A percentile compares a stretch with the other conserved stretches of the same genome.
phyloP scores from a whole-genome alignment of 2,113 vertebrate genomes.

The Lepidothrix coronata region DNA sequence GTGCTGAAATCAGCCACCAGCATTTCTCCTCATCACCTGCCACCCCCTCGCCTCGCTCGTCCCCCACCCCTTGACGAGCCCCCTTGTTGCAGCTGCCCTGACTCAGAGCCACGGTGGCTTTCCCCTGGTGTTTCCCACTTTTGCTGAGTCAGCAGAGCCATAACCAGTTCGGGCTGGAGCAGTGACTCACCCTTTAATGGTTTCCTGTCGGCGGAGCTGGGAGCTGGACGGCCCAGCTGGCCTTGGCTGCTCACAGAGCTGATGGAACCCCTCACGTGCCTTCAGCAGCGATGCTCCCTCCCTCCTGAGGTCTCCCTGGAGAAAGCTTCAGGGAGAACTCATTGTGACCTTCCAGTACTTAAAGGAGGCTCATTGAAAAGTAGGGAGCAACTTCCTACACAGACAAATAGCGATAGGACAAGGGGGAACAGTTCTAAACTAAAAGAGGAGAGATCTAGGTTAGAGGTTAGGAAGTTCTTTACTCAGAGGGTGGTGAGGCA shows the following conservation, averaged over 20 bases:
- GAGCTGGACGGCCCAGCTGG: slow-evolving; percentile 5
- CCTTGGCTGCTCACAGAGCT: background rate
- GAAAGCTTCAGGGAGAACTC: background rate
- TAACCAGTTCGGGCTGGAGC: slow-evolving; percentile 55
- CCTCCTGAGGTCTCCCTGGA: background rate
- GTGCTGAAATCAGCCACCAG: background rate
- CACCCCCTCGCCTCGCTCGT: background rate
- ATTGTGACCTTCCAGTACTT: background rate
- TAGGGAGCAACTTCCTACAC: background rate
- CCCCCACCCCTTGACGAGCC: fast-evolving
- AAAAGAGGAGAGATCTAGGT: background rate
- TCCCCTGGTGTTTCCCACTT: background rate
- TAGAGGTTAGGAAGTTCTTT: background rate
- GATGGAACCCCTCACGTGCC: background rate
- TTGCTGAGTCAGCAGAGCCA: slow-evolving; percentile 63
- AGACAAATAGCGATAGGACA: background rate
- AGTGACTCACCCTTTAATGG: slow-evolving; percentile 63
- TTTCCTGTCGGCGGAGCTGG: background rate
- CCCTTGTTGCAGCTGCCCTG: background rate
- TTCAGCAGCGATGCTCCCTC: background rate
- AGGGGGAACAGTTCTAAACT: background rate
- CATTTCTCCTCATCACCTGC: background rate
- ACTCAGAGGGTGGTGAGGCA: background rate
- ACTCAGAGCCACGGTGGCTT: background rate
- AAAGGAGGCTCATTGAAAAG: background rate